Conservation (phyloP, 2,888 invertebrate species). For the Patella ulyssiponensis region DNA sequence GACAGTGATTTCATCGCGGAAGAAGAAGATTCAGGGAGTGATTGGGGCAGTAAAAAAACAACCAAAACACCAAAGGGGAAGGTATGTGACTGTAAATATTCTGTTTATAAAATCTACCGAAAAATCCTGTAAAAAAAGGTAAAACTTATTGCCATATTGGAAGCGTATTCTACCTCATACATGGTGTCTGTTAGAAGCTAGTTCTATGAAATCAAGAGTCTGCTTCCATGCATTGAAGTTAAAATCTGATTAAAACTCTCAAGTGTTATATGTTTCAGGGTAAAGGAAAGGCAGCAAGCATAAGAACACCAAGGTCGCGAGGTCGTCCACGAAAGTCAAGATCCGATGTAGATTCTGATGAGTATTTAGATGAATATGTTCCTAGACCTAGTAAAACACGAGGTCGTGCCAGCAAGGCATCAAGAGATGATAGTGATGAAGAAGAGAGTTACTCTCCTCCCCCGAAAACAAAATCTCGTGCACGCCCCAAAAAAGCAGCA, state of each 20-base stretch:
- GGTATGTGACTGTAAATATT: conserved; percentile 23
- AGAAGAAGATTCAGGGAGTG: conserved; percentile 66
- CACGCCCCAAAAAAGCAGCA: conserved; percentile 29
- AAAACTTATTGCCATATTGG: too few relatives aligned
- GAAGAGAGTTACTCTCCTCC: conserved; percentile 39
- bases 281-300: conserved; percentile 30
- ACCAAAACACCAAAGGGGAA: conserved; percentile 33
- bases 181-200: too few relatives aligned
- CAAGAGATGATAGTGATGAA: conserved; percentile 24
- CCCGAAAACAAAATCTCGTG: conserved; percentile 25
- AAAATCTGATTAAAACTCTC: too few relatives aligned
- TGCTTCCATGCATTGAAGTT: too few relatives aligned
- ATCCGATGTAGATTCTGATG: conserved; percentile 44
- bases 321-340: conserved; percentile 30
- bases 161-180: too few relatives aligned
- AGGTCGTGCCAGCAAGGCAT: conserved; percentile 41
- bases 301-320: conserved; percentile 29
- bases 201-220: too few relatives aligned
- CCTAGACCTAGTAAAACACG: conserved; percentile 58
- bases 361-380: conserved; percentile 54
- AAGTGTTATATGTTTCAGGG: not conserved
- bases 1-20: conserved; percentile 66
- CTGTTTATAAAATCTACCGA: not conserved
- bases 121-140: too few relatives aligned
- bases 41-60: conserved; percentile 57